Evolutionary conservation across 1,140 invertebrate species (phyloP).

Genomic region (Phortica variegata): DNA sequence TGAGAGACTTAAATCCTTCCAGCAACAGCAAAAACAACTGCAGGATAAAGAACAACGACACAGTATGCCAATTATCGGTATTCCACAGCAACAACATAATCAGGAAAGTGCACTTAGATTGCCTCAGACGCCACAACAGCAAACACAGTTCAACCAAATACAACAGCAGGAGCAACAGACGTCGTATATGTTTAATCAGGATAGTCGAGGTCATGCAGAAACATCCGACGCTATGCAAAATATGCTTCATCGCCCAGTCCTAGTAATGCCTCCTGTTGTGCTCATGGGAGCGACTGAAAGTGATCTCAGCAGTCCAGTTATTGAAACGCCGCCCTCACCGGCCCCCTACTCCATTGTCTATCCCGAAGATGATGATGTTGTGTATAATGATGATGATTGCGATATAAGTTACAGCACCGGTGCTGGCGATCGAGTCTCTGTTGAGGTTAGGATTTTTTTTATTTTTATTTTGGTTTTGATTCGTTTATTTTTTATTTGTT

Average conservation of each 20-base stretch:
- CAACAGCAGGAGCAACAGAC: slow-evolving; percentile 20
- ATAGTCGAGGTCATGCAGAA: slow-evolving; percentile 1
- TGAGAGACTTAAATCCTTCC: too few relatives aligned
- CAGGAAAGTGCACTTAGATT: not conserved
- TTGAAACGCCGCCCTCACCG: slow-evolving; percentile 36
- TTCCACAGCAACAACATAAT: not conserved
- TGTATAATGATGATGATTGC: slow-evolving; percentile 11
- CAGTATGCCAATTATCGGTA: too few relatives aligned
- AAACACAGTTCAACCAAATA: not conserved
- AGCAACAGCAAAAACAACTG: slow-evolving; percentile 1
- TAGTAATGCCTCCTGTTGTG: slow-evolving; percentile 51
- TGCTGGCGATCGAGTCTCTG: slow-evolving; percentile 51
- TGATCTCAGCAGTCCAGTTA: slow-evolving; percentile 24
- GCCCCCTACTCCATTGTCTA: slow-evolving; percentile 56
- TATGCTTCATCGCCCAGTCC: slow-evolving; percentile 52
- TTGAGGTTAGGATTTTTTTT: slow-evolving; percentile 56
- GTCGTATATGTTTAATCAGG: slow-evolving; percentile 22
- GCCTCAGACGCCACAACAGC: slow-evolving; percentile 2
- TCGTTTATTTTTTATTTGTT: slow-evolving; percentile 8
- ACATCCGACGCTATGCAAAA: slow-evolving; percentile 28
- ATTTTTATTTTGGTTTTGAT: slow-evolving; percentile 20
- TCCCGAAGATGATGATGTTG: slow-evolving; percentile 70
- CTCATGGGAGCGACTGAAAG: slow-evolving; percentile 32
- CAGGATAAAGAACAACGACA: too few relatives aligned
- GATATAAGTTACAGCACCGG: slow-evolving; percentile 38